Percentiles rank a stretch among this genome's conserved stretches.
Evolutionary conservation across 2,797 vertebrate species (phyloP).

Genomic region (Sternotherus odoratus): DNA sequence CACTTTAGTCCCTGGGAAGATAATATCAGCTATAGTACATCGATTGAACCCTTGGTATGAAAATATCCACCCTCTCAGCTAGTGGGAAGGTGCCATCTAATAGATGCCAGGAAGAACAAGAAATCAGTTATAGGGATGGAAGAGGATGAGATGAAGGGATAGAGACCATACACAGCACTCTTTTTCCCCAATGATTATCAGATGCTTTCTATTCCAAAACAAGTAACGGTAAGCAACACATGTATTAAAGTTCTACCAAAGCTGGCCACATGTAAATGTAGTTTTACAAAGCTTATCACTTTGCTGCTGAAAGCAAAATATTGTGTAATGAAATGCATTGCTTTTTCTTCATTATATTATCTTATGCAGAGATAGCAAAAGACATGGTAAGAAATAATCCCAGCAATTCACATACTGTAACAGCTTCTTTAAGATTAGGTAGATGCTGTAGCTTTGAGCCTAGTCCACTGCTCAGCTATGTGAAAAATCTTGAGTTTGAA

Average conservation of each 20-base stretch:
- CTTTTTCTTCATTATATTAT: conserved; percentile 15
- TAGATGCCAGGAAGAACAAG: background rate
- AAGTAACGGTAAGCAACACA: conserved; percentile 39
- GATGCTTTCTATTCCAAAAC: conserved; percentile 29
- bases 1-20: conserved; percentile 36
- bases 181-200: background rate
- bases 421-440: background rate
- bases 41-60: background rate
- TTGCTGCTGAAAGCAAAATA: conserved; percentile 31
- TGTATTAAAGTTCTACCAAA: conserved; percentile 42
- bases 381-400: background rate
- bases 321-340: conserved; percentile 21
- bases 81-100: background rate
- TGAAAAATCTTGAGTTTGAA: conserved; percentile 25
- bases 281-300: conserved; percentile 53
- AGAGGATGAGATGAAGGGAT: background rate
- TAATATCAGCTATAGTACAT: background rate
- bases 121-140: background rate
- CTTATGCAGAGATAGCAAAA: background rate
- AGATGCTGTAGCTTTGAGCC: background rate
- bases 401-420: fast-evolving
- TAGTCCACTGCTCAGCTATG: background rate
- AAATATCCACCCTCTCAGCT: background rate
- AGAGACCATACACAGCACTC: background rate
- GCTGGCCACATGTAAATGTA: conserved; percentile 46